A percentile compares a stretch with the other conserved stretches of the same genome.
Conservation (phyloP, 2,888 invertebrate genomes). For the Xanthia icteritia region DNA sequence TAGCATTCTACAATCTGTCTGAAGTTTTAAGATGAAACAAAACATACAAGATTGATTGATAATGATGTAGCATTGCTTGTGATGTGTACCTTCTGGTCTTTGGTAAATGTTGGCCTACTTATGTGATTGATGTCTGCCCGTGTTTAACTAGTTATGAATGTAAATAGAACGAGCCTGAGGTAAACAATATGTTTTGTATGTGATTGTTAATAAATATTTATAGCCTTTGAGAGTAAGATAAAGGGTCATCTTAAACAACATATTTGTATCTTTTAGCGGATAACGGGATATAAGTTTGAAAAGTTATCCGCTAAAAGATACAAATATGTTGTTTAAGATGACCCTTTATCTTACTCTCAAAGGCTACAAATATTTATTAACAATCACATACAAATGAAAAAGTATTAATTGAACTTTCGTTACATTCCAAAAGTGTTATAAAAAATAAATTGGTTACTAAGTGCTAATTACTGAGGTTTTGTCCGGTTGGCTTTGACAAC, state of each 20-base stretch:
- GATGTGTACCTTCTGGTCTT: conserved; percentile 20
- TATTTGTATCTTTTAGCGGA: background rate
- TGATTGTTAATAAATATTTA: background rate
- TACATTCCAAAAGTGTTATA: background rate
- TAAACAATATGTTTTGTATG: conserved; percentile 15
- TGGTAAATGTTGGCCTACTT: conserved; percentile 29
- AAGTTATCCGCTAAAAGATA: too few relatives aligned
- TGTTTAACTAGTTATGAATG: conserved; percentile 22
- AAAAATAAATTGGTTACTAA: too few relatives aligned
- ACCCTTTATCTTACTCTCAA: too few relatives aligned
- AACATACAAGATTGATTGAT: conserved; percentile 41
- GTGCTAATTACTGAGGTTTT: too few relatives aligned
- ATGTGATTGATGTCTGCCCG: conserved; percentile 31
- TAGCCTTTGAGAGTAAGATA: background rate
- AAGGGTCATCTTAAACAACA: background rate
- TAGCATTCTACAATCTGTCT: background rate
- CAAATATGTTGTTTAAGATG: too few relatives aligned
- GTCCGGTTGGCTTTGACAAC: too few relatives aligned
- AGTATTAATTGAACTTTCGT: background rate
- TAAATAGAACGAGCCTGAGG: conserved; percentile 10
- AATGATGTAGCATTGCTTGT: conserved; percentile 27
- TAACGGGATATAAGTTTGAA: too few relatives aligned
- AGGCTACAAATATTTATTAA: too few relatives aligned
- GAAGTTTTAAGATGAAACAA: conserved; percentile 11
- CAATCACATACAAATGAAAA: too few relatives aligned